Base-by-base conservation (phyloP, 2,113 vertebrate genomes). In the Tychaedon coryphoeus region DNA sequence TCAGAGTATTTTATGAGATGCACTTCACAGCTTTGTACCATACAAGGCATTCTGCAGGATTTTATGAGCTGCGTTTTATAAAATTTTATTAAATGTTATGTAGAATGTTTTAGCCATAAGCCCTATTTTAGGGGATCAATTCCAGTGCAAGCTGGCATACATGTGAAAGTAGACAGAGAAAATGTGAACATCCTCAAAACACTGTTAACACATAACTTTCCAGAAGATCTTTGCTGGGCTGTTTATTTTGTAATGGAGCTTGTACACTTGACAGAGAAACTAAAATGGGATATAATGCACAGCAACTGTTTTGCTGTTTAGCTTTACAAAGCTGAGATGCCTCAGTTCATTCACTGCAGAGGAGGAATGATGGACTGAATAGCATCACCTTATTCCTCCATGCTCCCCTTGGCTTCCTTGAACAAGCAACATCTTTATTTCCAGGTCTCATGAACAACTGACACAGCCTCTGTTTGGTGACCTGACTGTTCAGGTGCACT, bases 1-100 rank as follows among this genome's bases (percentile, higher is more conserved):
- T 90, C 79, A 83, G 82, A 80, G 75, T 80, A 77, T 94, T 95
- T 97, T 92, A 94, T 88, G 94, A 90, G 85, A 65, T 86, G 78
- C 42, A 66, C 24, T 94, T 88, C 78, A 70, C 38, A 73, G 88
- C 42, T 93, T 90, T 92, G 62, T 90, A 90, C 86, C 78, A 56
- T 62, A 79, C 23, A 93, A 94, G 82, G 57, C 24, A 92, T 86
- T 95, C 92, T 90, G 51, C 75, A 70, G 67, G 47, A 56, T 86
- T 95, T 93, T 86, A 94, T 93, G 88, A 90, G 75, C 74, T 92
- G 38, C n/a, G 62, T 86, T 92, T 90, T 74, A 83, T 83, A 88
- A 88, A 93, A 76, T 73, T 94, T 79, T 61, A 83, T 94, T 33
- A 79, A 83, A 54, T 64, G 50, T 76, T 78, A 77, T 73, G 24